Evolutionary conservation across 2,113 vertebrate genomes (phyloP), one percentile per base, ranked within the genome.

Genomic region (Spea bombifrons): DNA sequence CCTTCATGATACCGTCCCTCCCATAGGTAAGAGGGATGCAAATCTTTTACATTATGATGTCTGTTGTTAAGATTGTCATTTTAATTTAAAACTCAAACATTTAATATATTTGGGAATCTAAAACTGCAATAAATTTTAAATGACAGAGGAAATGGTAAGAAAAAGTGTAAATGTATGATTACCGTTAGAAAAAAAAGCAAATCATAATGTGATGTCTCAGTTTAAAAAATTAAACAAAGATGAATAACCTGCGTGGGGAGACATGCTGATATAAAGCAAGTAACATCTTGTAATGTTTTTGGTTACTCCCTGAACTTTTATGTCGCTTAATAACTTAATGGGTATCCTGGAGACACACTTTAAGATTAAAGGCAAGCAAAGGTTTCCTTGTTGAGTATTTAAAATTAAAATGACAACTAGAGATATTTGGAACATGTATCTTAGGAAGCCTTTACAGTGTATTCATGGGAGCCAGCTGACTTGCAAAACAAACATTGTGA

Each of bases 231-330:
- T 2, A 59, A 59, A 59, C 8, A 7, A 59, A 8, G 50, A 53
- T 53, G 50, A 53, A 53, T 30, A 53, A 1, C 1, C 50, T 8
- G 10, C 50, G 3, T 53, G 10, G 10, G 10, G 7, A 10, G 7
- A 8, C 50, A 7, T 53, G 7, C 10, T 5, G 59, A 61, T 2
- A n/a, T n/a, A 5, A 10, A n/a, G 59, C 61, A 71, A 71, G 49
- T 71, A 7, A 53, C 69, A 55, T 53, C 17, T 53, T 71, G 69
- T 71, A 52, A 50, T 43, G 12, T 44, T 43, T 71, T 71, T 30
- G 17, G 69, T 53, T 30, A 53, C 69, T 71, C 68, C 68, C 50
- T 71, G 69, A 71, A 7, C 69, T 71, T 71, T 71, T 53, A 71
- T 71, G 7, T 53, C 9, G 16, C 53, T 70, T 8, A 71, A 71